phyloP scores from a whole-genome alignment of 2,888 invertebrate genomes.

The Luperina testacea region DNA sequence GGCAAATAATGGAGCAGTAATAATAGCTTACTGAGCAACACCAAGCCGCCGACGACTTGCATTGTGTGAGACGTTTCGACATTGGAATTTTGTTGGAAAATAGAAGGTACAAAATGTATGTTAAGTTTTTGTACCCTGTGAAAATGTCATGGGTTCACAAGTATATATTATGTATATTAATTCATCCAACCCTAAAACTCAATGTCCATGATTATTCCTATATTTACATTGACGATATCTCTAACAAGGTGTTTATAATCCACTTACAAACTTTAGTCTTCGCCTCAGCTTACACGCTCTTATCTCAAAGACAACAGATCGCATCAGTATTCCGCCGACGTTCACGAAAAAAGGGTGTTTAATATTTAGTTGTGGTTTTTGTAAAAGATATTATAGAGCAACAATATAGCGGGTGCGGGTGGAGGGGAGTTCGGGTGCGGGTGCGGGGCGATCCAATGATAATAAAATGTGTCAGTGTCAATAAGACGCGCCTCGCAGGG shows the following conservation, averaged over 20 bases:
- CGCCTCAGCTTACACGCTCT: constrained; percentile 6
- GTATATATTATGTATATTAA: not conserved
- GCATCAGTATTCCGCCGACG: constrained; percentile 61
- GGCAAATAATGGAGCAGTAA: constrained; percentile 45
- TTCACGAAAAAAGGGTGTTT: constrained; percentile 61
- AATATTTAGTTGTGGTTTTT: constrained; percentile 64
- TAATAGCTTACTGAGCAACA: constrained; percentile 36
- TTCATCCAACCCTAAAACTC: not conserved
- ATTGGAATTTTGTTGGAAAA: constrained; percentile 1
- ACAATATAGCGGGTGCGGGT: constrained; percentile 47
- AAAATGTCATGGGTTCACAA: not conserved
- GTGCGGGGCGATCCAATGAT: constrained; percentile 65
- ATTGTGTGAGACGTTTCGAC: constrained; percentile 14
- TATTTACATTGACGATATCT: not conserved
- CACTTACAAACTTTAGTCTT: constrained; percentile 2
- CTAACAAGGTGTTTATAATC: not conserved
- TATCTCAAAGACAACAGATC: constrained; percentile 32
- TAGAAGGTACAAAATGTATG: not conserved
- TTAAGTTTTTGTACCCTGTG: not conserved
- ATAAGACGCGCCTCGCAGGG: constrained; percentile 60
- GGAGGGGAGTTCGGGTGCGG: not conserved
- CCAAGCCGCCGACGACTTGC: constrained; percentile 9
- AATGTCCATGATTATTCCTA: not conserved
- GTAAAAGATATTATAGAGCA: constrained; percentile 66
- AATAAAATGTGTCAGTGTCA: constrained; percentile 74